Percentiles rank a stretch among this genome's conserved stretches.
phyloP scores from a whole-genome alignment of 1,140 invertebrate genomes.

The Zaprionus kolodkinae region DNA sequence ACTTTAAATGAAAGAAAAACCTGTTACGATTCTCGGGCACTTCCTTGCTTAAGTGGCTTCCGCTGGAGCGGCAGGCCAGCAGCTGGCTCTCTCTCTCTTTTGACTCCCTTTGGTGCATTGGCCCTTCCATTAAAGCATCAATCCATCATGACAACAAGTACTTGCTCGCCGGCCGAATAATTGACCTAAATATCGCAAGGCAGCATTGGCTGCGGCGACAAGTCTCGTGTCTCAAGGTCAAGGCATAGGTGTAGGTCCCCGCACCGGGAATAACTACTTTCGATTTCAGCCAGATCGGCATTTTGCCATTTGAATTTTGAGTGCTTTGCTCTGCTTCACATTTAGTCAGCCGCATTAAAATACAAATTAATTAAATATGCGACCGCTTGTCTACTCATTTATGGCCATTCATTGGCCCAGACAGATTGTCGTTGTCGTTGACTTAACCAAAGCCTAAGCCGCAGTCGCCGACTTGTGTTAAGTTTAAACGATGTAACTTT shows the following conservation, averaged over 20 bases:
- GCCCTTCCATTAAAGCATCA: slow-evolving; percentile 57
- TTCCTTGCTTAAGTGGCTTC: slow-evolving; percentile 74
- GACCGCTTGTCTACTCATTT: slow-evolving; percentile 27
- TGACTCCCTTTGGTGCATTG: slow-evolving; percentile 12
- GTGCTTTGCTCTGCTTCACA: slow-evolving; percentile 53
- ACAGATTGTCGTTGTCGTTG: background rate
- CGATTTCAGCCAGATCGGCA: slow-evolving; percentile 26
- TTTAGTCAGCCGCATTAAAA: slow-evolving; percentile 53
- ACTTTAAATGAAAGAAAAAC: slow-evolving; percentile 74
- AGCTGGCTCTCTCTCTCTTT: background rate
- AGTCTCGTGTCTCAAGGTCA: slow-evolving; percentile 54
- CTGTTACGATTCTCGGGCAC: slow-evolving; percentile 72
- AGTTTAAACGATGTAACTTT: slow-evolving; percentile 36
- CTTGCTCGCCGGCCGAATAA: slow-evolving; percentile 56
- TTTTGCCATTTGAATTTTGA: slow-evolving; percentile 61
- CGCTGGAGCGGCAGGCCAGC: slow-evolving; percentile 37
- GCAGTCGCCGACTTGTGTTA: background rate
- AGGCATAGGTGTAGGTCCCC: slow-evolving; percentile 11
- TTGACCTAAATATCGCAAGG: slow-evolving; percentile 68
- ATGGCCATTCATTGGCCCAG: slow-evolving; percentile 23
- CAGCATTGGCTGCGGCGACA: slow-evolving; percentile 47
- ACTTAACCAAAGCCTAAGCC: background rate
- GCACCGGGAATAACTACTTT: slow-evolving; percentile 23
- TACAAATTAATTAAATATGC: slow-evolving; percentile 61
- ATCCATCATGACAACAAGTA: slow-evolving; percentile 51